These are phyloP conservation scores for Idaea aversata DNA, from an alignment of 2,888 invertebrate genomes.

Conservation along the genomic window DNA sequence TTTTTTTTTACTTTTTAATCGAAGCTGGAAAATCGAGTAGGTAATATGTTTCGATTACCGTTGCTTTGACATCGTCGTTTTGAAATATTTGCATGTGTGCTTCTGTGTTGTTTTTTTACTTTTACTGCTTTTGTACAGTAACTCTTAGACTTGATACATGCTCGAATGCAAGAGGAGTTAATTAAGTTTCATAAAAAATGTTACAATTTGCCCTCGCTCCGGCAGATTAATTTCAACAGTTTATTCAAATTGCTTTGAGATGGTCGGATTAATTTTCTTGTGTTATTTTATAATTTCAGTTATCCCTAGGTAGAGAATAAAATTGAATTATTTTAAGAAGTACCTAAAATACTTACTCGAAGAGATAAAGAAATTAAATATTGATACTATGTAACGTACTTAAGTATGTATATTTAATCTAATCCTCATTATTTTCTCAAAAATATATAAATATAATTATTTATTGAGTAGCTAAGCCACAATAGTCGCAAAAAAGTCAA, in stretches of 20 bases:
- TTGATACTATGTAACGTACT: no score
- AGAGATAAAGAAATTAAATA: no score
- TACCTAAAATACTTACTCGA: neutral
- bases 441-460: no score
- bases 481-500: no score
- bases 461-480: no score
- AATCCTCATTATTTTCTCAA: no score
- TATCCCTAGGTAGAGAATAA: neutral
- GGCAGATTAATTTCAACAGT: constrained; percentile 18
- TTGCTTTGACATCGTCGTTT: constrained; percentile 49
- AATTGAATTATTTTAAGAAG: neutral
- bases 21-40: constrained; percentile 38
- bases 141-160: constrained; percentile 17
- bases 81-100: constrained; percentile 50
- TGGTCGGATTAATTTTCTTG: constrained; percentile 13
- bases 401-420: no score
- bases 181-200: constrained; percentile 18
- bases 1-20: constrained; percentile 50
- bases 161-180: constrained; percentile 21
- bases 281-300: constrained; percentile 21
- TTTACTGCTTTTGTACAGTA: constrained; percentile 14
- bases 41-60: constrained; percentile 65
- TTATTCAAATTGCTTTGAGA: constrained; percentile 17
- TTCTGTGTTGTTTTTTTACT: constrained; percentile 11
- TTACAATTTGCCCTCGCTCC: constrained; percentile 11